phyloP scores from a whole-genome alignment of 37 sponge, comb jelly and placozoan species.

The Petrosia ficiformis region DNA sequence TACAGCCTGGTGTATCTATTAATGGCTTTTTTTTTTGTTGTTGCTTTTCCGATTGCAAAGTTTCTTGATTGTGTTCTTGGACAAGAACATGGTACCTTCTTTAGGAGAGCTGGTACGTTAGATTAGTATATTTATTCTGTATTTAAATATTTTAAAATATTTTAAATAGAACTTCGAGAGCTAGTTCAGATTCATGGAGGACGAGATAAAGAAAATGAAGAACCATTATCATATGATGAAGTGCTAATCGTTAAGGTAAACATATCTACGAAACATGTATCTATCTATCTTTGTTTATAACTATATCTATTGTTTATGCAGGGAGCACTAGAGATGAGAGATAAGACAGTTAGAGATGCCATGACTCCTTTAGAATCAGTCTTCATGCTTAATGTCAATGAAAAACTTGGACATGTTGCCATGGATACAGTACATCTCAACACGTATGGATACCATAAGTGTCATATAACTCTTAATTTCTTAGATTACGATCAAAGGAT shows the following conservation, averaged over 20 bases:
- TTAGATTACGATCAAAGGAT: constrained; percentile 49
- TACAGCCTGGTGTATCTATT: constrained; percentile 55
- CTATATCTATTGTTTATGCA: too few relatives aligned
- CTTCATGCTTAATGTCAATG: constrained; percentile 61
- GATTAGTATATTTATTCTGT: too few relatives aligned
- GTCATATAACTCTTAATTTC: not conserved
- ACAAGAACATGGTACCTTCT: constrained; percentile 64
- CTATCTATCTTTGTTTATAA: not conserved
- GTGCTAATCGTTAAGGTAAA: constrained; percentile 75
- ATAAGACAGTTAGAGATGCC: constrained; percentile 71
- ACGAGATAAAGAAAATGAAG: constrained; percentile 43
- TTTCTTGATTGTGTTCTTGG: constrained; percentile 75
- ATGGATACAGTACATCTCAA: constrained; percentile 31
- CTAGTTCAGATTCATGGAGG: constrained; percentile 72
- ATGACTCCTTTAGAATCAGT: constrained; percentile 81
- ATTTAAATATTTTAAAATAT: too few relatives aligned
- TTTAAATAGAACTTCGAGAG: constrained; percentile 76
- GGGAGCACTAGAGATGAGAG: constrained; percentile 83
- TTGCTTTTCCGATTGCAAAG: constrained; percentile 71
- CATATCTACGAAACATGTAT: not conserved
- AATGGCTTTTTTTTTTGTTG: constrained; percentile 57
- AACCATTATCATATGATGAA: constrained; percentile 77
- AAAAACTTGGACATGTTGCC: constrained; percentile 21
- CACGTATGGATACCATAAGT: not conserved
- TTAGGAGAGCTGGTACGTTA: constrained; percentile 78